Conservation (phyloP, 2,797 vertebrate species). For the Columba guinea region DNA sequence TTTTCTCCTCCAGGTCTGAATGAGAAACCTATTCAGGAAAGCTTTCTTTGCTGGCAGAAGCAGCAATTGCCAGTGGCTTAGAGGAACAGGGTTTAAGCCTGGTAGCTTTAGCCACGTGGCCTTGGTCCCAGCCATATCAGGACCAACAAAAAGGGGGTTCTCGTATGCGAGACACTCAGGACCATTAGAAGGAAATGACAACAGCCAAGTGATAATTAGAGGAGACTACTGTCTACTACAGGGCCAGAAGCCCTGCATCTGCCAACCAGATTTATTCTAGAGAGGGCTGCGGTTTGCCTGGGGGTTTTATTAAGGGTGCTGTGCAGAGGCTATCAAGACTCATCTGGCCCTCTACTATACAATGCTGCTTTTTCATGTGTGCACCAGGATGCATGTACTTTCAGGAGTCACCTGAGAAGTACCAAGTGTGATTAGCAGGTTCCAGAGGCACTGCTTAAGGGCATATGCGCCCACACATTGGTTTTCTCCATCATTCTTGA, state of each 20-base stretch:
- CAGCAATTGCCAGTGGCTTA: neutral
- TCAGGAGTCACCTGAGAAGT: neutral
- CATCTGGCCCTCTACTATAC: too few species aligned
- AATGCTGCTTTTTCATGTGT: neutral
- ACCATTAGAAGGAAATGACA: neutral
- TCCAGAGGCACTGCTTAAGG: neutral
- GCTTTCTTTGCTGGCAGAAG: neutral
- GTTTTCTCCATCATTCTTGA: neutral
- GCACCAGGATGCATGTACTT: neutral
- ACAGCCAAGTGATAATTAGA: neutral
- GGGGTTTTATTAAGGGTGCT: fast-evolving
- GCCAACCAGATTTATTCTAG: neutral
- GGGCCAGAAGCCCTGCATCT: neutral
- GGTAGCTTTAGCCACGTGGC: neutral
- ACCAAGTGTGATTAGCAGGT: neutral
- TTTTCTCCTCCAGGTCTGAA: neutral
- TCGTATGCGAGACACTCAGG: neutral
- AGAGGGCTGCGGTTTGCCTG: neutral
- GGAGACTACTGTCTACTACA: neutral
- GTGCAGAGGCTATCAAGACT: neutral
- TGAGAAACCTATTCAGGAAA: neutral
- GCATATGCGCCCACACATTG: fast-evolving
- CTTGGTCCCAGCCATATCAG: neutral
- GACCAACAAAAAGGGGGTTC: neutral
- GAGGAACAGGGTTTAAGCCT: neutral